phyloP scores from a whole-genome alignment of 2,113 vertebrate species.

The Hyaena hyaena region DNA sequence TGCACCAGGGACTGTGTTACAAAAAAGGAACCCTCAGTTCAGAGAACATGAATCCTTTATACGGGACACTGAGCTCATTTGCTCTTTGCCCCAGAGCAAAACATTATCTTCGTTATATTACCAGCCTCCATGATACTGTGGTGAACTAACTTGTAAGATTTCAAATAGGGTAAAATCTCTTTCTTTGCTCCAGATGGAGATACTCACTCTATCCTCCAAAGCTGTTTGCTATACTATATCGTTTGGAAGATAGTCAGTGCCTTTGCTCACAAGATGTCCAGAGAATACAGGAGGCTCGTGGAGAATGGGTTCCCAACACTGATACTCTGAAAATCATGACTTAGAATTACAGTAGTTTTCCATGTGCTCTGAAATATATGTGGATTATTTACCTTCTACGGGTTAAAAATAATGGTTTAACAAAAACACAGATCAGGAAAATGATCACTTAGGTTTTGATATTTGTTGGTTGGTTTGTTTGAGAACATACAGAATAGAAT shows the following conservation, averaged over 20 bases:
- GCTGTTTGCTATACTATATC: background rate
- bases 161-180: background rate
- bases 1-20: background rate
- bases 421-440: background rate
- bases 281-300: background rate
- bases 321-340: background rate
- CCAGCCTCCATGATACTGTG: background rate
- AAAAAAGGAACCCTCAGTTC: background rate
- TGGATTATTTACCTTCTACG: background rate
- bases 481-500: background rate
- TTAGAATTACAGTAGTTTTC: background rate
- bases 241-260: background rate
- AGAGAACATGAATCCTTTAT: background rate
- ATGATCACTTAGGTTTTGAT: background rate
- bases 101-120: background rate
- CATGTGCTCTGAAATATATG: background rate
- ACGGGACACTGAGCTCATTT: background rate
- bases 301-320: background rate
- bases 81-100: background rate
- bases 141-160: background rate
- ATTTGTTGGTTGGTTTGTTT: background rate
- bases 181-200: background rate
- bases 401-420: background rate
- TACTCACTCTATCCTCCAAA: background rate
- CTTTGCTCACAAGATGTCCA: background rate